Evolutionary conservation across 2,113 vertebrate species (phyloP), one percentile per base, ranked within the genome.

Genomic region (Promerops cafer): DNA sequence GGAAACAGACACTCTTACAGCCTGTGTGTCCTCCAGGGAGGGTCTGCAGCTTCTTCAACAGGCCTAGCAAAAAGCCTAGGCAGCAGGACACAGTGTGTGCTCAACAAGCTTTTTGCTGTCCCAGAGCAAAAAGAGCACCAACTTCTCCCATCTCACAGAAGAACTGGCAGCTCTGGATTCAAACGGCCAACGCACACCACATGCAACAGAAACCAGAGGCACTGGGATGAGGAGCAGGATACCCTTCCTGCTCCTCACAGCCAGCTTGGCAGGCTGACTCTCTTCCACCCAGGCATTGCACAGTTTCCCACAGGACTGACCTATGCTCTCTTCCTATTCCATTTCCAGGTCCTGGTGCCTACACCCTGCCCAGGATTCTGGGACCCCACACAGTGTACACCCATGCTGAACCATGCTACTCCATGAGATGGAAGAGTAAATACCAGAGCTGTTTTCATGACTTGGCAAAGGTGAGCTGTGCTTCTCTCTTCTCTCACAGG

Each of bases 151-250:
- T 8, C 10, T n/a, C 45, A 27, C 50, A 15, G 10, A 59, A 11
- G 13, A 37, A n/a, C 16, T 1, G 0, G 50, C 16, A 28, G 7
- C n/a, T 49, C 52, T 19, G 68, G 10, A 40, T 66, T n/a, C 16
- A 2, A 47, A 31, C 39, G 40, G 45, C 30, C 10, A 3, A 14
- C 0, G 2, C 37, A n/a, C 11, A 54, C 7, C 21, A 11, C 2
- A 3, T 19, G 40, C 6, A 21, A 30, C 13, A 68, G 9, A 26
- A 45, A 24, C 9, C n/a, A 21, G 33, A 68, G 30, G 16, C n/a
- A 24, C 7, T 15, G 53, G 50, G 31, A 64, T 21, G 35, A 61
- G 30, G 54, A 18, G 22, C 47, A 61, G 12, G 63, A 63, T 23
- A 24, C 11, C 13, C 6, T 40, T 77, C 23, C 33, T 30, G 27